Conservation (phyloP, 2,797 vertebrate species). For the Fistularia commersonii region DNA sequence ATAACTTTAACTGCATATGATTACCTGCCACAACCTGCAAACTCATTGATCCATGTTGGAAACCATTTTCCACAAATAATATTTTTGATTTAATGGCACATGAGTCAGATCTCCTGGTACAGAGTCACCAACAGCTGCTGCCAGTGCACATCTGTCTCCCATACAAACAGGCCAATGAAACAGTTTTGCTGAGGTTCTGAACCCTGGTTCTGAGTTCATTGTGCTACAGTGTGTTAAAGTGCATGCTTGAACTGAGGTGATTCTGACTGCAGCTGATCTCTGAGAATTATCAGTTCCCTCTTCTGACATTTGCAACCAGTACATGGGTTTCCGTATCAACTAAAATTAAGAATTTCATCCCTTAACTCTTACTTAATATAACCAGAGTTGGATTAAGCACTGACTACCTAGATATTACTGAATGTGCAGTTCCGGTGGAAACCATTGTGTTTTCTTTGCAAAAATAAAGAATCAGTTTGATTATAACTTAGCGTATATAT, state of each 20-base stretch:
- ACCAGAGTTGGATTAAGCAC: slow-evolving; percentile 3
- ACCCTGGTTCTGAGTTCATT: slow-evolving; percentile 19
- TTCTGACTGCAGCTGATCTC: slow-evolving; percentile 32
- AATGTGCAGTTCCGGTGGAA: too few species aligned
- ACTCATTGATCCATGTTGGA: slow-evolving; percentile 7
- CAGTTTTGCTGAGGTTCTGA: slow-evolving; percentile 16
- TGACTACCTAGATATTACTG: too few species aligned
- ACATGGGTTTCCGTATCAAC: neutral
- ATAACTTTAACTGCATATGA: slow-evolving; percentile 6
- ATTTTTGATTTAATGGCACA: neutral
- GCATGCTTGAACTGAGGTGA: slow-evolving; percentile 38
- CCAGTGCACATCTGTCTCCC: slow-evolving; percentile 11
- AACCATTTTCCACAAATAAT: neutral
- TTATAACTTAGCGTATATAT: too few species aligned
- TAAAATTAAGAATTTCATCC: slow-evolving; percentile 25
- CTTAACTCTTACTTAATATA: slow-evolving; percentile 36
- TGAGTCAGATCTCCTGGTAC: slow-evolving; percentile 6
- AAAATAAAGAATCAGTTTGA: too few species aligned
- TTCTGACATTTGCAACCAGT: slow-evolving; percentile 23
- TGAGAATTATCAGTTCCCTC: slow-evolving; percentile 6
- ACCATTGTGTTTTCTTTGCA: too few species aligned
- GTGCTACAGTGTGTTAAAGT: slow-evolving; percentile 3
- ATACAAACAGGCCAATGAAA: slow-evolving; percentile 3
- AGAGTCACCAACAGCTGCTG: slow-evolving; percentile 6
- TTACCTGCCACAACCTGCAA: slow-evolving; percentile 11